Percentiles rank a stretch among this genome's conserved stretches.
These are phyloP conservation scores for Beris chalybata DNA, from an alignment of 2,888 invertebrate species.

Conservation along the genomic window DNA sequence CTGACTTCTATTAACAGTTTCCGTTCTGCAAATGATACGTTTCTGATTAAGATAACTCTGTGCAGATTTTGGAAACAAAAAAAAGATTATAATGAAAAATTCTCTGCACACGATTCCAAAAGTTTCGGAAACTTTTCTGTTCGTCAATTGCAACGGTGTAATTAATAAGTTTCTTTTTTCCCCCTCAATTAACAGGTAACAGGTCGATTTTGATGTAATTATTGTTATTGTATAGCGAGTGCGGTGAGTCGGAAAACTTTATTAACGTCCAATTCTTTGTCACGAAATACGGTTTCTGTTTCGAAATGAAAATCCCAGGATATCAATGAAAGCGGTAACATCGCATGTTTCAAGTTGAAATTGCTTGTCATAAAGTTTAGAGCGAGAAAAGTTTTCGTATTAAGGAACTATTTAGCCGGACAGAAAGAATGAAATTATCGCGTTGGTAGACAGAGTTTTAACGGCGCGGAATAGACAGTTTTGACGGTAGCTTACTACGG, in stretches of 20 bases:
- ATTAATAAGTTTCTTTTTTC: slow-evolving; percentile 27
- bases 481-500: no score
- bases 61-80: background rate
- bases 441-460: no score
- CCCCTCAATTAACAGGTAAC: slow-evolving; percentile 26
- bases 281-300: background rate
- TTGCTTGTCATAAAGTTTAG: slow-evolving; percentile 30
- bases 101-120: slow-evolving; percentile 12
- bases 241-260: no score
- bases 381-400: background rate
- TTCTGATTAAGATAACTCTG: slow-evolving; percentile 25
- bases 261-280: no score
- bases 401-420: no score
- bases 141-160: slow-evolving; percentile 18
- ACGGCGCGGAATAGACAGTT: no score
- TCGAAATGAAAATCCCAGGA: slow-evolving; percentile 8
- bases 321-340: slow-evolving; percentile 22
- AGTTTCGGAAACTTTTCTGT: slow-evolving; percentile 18
- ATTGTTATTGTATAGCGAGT: no score
- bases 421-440: no score
- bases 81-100: background rate
- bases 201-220: no score
- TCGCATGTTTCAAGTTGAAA: slow-evolving; percentile 24
- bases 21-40: slow-evolving; percentile 30
- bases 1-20: slow-evolving; percentile 16